Base-by-base conservation (phyloP, 2,888 invertebrate species). In the Acleris holmiana region DNA sequence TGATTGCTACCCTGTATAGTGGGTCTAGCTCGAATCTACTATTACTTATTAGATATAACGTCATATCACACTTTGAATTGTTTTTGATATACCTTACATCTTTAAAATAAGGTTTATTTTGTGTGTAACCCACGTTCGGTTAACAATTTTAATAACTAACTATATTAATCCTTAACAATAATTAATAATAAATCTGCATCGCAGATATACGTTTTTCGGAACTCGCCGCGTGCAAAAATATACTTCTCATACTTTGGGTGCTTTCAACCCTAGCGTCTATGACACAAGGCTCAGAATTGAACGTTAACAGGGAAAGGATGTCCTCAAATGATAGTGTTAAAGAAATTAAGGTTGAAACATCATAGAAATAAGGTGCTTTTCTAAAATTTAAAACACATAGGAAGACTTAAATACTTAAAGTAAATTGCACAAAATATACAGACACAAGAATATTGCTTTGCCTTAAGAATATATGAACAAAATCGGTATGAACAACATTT, bases 381-480 rank as follows among this genome's bases (percentile, higher is more conserved):
- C 18, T 47, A 8, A 17, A 18, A 19, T 47, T 10, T 6, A 47
- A 18, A 68, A 65, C 72, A 72, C 73, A 74, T 74, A 75, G 72
- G 79, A 82, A 78, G 73, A 73, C 73, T 66, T 64, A 60, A 17
- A 67, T 65, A 49, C 68, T 71, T 69, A 68, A 55, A 68, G 29
- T 67, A 68, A 73, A 79, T 82, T 82, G 78, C 82, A 83, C 80
- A 79, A 76, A 77, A 84, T 83, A 84, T 82, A 84, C 83, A 84
- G 69, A 81, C 75, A 82, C 49, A 47, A 70, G 54, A 75, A 73
- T 69, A 73, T 72, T 68, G 67, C 73, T 71, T 71, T 66, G 71
- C 72, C 68, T 64, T 49, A 64, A 17, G 8, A 55, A 19, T 60
- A 25, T 55, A 59, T 41, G 19, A 63, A 63, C 46, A 49, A n/a